Conservation (phyloP, 2,888 invertebrate species). For the Epirrhoe alternata region DNA sequence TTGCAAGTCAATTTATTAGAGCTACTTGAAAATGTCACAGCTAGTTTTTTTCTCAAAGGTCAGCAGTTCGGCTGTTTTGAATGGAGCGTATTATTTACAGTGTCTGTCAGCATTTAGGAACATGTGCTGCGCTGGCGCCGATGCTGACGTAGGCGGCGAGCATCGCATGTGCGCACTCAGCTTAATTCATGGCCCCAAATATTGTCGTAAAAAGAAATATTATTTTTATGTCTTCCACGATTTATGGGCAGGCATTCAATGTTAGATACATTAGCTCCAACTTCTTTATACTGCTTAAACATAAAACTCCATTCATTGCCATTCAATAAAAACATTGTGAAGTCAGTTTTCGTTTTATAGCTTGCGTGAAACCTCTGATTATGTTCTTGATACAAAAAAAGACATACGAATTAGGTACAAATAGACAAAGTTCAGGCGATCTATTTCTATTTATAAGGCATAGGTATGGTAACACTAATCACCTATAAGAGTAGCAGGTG, state of each 20-base stretch:
- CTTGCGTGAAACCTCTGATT: not conserved
- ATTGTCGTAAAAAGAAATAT: slow-evolving; percentile 49
- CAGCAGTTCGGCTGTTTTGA: slow-evolving; percentile 58
- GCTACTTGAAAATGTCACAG: slow-evolving; percentile 43
- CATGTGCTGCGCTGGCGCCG: slow-evolving; percentile 67
- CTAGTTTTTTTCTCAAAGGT: slow-evolving; percentile 53
- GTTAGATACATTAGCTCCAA: slow-evolving; percentile 15
- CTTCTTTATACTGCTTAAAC: not conserved
- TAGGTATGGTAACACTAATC: slow-evolving; percentile 12
- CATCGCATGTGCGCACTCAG: slow-evolving; percentile 61
- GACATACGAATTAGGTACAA: not conserved
- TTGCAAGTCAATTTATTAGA: slow-evolving; percentile 7
- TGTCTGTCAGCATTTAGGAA: slow-evolving; percentile 59
- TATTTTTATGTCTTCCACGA: slow-evolving; percentile 42
- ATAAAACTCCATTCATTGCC: not conserved
- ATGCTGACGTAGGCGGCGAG: slow-evolving; percentile 54
- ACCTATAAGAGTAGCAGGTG: slow-evolving; percentile 19
- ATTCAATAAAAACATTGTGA: not conserved
- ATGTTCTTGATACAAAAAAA: slow-evolving; percentile 8
- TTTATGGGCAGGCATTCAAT: slow-evolving; percentile 43
- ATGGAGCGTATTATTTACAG: slow-evolving; percentile 59
- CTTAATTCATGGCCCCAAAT: slow-evolving; percentile 53
- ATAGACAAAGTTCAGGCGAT: slow-evolving; percentile 4
- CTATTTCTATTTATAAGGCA: slow-evolving; percentile 8
- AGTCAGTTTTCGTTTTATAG: not conserved